Evolutionary conservation across 2,113 vertebrate species (phyloP).

Genomic region (Leucosticte australis): DNA sequence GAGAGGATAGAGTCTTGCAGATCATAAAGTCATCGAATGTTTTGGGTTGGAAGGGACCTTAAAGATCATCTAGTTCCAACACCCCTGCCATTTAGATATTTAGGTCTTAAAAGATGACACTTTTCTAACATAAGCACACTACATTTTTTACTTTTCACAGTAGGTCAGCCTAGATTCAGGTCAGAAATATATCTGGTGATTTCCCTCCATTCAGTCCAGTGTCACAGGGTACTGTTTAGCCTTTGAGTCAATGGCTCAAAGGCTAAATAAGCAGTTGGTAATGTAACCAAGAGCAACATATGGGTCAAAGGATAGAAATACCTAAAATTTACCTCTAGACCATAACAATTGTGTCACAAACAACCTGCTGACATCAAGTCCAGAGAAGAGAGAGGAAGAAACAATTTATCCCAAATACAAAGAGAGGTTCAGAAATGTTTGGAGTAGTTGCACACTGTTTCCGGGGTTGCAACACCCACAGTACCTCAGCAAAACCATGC

Average conservation of each 20-base stretch:
- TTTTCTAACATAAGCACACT: neutral
- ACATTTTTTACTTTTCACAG: neutral
- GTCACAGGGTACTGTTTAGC: neutral
- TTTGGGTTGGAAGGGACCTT: neutral
- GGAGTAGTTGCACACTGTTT: neutral
- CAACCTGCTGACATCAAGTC: neutral
- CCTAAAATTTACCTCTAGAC: neutral
- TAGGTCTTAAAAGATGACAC: neutral
- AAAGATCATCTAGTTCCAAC: neutral
- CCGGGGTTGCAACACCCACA: neutral
- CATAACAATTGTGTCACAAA: fast-evolving
- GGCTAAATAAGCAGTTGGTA: neutral
- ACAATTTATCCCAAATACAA: neutral
- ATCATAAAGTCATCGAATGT: neutral
- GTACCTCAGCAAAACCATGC: neutral
- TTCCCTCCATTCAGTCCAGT: neutral
- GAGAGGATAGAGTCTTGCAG: neutral
- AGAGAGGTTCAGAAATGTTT: neutral
- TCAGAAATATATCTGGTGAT: neutral
- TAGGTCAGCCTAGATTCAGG: neutral
- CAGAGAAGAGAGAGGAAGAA: neutral
- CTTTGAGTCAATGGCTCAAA: neutral
- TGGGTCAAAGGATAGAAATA: neutral
- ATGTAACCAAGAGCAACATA: neutral
- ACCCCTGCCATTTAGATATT: neutral